Evolutionary conservation across 2,888 invertebrate genomes (phyloP), one percentile per base, ranked within the genome.

Genomic region (Agriopis leucophaearia): DNA sequence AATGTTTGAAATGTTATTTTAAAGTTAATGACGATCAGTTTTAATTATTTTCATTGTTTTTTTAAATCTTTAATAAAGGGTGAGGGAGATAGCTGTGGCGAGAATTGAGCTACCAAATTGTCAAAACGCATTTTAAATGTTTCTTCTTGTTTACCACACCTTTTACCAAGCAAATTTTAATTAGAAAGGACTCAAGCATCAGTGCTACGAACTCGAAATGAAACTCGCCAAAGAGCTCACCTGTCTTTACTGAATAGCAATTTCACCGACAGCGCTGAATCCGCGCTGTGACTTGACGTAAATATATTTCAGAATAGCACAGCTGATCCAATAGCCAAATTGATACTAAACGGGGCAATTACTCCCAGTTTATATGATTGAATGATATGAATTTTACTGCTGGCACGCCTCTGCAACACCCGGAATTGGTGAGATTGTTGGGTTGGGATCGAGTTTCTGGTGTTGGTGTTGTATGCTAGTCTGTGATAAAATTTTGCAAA

Each of bases 331-430:
- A 70, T 73, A 70, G 51, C 59, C 55, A 69, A 72, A 73, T 71
- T 70, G 72, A 59, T 60, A 70, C 57, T 63, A 50, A 66, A 64
- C 38, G 44, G 48, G 47, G 51, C 63, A 65, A 59, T 69, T 71
- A 68, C 66, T 42, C n/a, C 8, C 55, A 65, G 58, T 69, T 67
- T 63, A 69, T 69, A 50, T n/a, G n/a, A n/a, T n/a, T n/a, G n/a
- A n/a, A n/a, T n/a, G n/a, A n/a, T n/a, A n/a, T 55, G 57, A 51
- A 64, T 65, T 72, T 72, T 74, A 71, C 69, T 56, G 48, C 40
- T 54, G 71, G 65, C 74, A 52, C 76, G 59, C 74, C 74, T 74
- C n/a, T 52, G 55, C 55, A 42, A 54, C 47, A 67, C 60, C 45
- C 60, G 55, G 60, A 72, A 74, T 74, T 69, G 66, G 54, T 6